These are phyloP conservation scores for Theonella swinhoei DNA, from an alignment of 37 sponge, comb jelly and placozoan species.

Conservation along the genomic window DNA sequence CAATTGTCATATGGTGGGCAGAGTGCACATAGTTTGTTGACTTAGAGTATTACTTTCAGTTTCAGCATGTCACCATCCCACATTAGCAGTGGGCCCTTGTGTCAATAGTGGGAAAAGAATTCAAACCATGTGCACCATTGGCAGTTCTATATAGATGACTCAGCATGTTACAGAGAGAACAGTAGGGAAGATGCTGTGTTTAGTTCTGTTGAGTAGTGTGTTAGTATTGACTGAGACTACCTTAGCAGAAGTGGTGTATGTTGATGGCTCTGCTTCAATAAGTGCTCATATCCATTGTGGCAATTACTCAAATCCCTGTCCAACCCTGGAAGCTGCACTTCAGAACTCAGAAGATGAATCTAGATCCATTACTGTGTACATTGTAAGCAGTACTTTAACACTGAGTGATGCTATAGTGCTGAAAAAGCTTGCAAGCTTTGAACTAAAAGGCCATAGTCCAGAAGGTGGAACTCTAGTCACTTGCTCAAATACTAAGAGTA, in stretches of 20 bases:
- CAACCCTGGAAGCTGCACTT: not conserved
- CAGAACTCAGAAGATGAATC: not conserved
- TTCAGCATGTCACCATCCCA: no score
- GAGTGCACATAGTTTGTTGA: no score
- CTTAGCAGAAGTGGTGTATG: not conserved
- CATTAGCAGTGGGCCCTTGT: no score
- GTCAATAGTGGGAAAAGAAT: no score
- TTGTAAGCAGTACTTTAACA: not conserved
- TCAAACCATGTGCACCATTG: no score
- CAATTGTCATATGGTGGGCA: no score
- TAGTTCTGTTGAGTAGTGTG: no score
- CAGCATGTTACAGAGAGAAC: not conserved
- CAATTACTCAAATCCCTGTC: not conserved
- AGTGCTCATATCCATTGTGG: not conserved
- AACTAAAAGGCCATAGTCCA: not conserved
- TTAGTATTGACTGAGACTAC: not conserved
- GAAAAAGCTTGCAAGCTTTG: not conserved
- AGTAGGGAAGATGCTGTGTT: not conserved
- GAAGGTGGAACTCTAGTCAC: not conserved
- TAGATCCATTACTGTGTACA: not conserved
- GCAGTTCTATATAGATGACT: no score
- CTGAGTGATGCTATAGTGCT: not conserved
- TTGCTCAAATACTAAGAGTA: not conserved
- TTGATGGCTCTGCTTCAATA: not conserved
- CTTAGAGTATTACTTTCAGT: no score